Conservation (phyloP, 1,140 invertebrate genomes). For the Globodera ellingtonae region DNA sequence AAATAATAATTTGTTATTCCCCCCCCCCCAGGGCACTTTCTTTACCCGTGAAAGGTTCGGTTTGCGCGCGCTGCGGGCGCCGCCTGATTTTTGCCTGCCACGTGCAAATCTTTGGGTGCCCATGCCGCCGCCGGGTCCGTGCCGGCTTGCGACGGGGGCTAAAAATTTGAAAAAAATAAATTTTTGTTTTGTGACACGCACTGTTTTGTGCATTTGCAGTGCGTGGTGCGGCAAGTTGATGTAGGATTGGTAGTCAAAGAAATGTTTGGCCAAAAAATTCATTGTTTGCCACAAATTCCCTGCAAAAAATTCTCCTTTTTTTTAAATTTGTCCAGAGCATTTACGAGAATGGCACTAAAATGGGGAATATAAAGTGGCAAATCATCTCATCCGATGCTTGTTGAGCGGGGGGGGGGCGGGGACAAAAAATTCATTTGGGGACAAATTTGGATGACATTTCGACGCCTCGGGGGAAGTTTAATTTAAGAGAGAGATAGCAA, state of each 20-base stretch:
- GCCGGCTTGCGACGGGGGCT: conserved; percentile 58
- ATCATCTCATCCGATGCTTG: too few relatives aligned
- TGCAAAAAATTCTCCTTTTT: neutral
- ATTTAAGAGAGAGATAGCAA: too few relatives aligned
- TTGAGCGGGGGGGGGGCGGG: too few relatives aligned
- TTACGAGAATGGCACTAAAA: too few relatives aligned
- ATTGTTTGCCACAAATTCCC: conserved; percentile 37
- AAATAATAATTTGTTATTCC: too few relatives aligned
- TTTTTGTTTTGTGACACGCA: conserved; percentile 25
- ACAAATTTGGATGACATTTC: too few relatives aligned
- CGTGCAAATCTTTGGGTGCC: conserved; percentile 59
- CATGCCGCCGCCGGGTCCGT: conserved; percentile 58
- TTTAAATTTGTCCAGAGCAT: too few relatives aligned
- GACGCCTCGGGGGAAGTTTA: too few relatives aligned
- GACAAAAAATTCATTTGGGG: too few relatives aligned
- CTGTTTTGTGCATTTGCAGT: conserved; percentile 62
- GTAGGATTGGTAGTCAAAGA: conserved; percentile 65
- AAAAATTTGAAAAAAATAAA: neutral
- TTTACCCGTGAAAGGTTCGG: conserved; percentile 40
- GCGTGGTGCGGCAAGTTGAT: conserved; percentile 64
- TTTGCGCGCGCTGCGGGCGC: conserved; percentile 59
- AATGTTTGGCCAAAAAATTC: conserved; percentile 64
- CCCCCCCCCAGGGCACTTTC: too few relatives aligned
- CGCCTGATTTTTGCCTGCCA: conserved; percentile 60
- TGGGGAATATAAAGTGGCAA: too few relatives aligned